phyloP scores from a whole-genome alignment of 2,113 vertebrate species.

The Oryzias curvinotus region DNA sequence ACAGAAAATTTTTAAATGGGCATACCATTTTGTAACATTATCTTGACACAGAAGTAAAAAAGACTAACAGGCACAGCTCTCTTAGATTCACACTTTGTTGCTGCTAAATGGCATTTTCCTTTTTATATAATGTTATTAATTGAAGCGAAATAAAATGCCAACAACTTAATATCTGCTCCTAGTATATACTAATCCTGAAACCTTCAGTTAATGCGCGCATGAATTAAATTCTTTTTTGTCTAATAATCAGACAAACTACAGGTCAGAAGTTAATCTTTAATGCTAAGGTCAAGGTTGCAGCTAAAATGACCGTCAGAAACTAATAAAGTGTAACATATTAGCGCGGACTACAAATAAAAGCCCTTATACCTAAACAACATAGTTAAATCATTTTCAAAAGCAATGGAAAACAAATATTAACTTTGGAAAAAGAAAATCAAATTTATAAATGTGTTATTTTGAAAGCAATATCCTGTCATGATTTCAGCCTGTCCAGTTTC shows the following conservation, averaged over 20 bases:
- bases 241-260: slow-evolving; percentile 6
- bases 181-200: slow-evolving; percentile 51
- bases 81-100: no score
- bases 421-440: slow-evolving; percentile 3
- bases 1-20: slow-evolving; percentile 28
- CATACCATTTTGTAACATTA: slow-evolving; percentile 22
- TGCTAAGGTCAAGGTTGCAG: slow-evolving; percentile 1
- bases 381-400: slow-evolving; percentile 7
- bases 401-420: background rate
- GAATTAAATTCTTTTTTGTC: slow-evolving; percentile 24
- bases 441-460: slow-evolving; percentile 9
- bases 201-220: slow-evolving; percentile 25
- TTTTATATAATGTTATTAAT: background rate
- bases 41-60: slow-evolving; percentile 9
- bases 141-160: no score
- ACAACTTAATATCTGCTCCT: slow-evolving; percentile 41
- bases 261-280: slow-evolving; percentile 44
- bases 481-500: slow-evolving; percentile 3
- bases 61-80: background rate
- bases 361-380: slow-evolving; percentile 4
- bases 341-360: background rate
- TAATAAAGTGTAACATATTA: background rate
- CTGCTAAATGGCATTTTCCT: slow-evolving; percentile 4
- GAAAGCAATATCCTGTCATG: background rate
- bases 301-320: slow-evolving; percentile 4